A percentile compares a stretch with the other conserved stretches of the same genome.
These are phyloP conservation scores for Sipha maydis DNA, from an alignment of 2,888 invertebrate species.

Conservation along the genomic window DNA sequence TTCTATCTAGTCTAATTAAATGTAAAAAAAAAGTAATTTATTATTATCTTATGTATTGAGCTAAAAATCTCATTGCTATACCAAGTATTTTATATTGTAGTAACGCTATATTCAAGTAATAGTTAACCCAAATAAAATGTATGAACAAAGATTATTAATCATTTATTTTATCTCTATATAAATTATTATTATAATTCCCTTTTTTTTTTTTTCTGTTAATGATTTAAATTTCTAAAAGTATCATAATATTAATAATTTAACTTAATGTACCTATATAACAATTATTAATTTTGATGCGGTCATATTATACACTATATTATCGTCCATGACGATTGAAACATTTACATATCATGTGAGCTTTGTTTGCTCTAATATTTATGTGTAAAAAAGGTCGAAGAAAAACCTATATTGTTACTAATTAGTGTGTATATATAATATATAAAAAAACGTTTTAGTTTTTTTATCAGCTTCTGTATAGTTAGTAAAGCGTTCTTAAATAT, in stretches of 20 bases:
- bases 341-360: constrained; percentile 60
- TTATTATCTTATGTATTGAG: neutral
- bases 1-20: constrained; percentile 20
- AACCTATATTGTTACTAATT: constrained; percentile 24
- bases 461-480: constrained; percentile 48
- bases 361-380: constrained; percentile 46
- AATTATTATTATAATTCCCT: neutral
- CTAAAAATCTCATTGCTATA: neutral
- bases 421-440: constrained; percentile 30
- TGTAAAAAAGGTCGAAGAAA: neutral
- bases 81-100: neutral
- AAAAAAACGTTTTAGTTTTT: constrained; percentile 18
- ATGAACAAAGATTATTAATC: neutral
- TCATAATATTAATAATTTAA: neutral
- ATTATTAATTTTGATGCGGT: constrained; percentile 1
- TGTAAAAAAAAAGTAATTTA: neutral
- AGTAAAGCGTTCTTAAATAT: constrained; percentile 34
- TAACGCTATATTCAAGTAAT: neutral
- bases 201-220: neutral
- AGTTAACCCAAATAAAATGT: neutral
- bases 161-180: neutral
- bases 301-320: constrained; percentile 16
- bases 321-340: constrained; percentile 33
- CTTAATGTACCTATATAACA: neutral
- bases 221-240: neutral